A percentile compares a stretch with the other conserved stretches of the same genome.
phyloP scores from a whole-genome alignment of 1,140 invertebrate genomes.

The Dreissena rostriformis region DNA sequence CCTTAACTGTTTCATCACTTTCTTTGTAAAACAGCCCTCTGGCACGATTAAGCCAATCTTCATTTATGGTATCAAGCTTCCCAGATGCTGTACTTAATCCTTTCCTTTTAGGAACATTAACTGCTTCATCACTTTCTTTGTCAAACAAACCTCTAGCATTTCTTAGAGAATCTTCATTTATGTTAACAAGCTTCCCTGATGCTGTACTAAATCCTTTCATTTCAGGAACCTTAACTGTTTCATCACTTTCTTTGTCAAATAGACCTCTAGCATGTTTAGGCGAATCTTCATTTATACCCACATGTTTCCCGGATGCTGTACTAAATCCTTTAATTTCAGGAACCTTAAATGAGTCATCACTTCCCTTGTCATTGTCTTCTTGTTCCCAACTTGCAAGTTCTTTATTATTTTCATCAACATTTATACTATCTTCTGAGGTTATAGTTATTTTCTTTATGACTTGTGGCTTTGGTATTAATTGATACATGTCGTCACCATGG shows the following conservation, averaged over 20 bases:
- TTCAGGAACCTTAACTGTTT: neutral
- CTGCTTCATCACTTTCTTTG: neutral
- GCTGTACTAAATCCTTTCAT: conserved; percentile 3
- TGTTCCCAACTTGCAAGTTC: neutral
- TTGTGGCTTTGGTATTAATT: too few relatives aligned
- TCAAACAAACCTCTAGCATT: conserved; percentile 23
- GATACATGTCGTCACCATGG: too few relatives aligned
- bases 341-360: conserved; percentile 2
- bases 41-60: too few relatives aligned
- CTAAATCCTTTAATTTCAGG: conserved; percentile 49
- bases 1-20: neutral
- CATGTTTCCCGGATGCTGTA: conserved; percentile 58
- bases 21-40: too few relatives aligned
- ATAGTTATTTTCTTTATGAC: too few relatives aligned
- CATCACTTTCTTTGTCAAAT: neutral
- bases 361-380: neutral
- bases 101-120: too few relatives aligned
- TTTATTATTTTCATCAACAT: neutral
- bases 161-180: conserved; percentile 42
- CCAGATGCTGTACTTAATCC: too few relatives aligned
- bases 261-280: neutral
- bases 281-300: neutral
- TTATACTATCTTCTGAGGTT: neutral
- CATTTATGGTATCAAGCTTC: too few relatives aligned
- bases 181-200: neutral